Conservation (phyloP, 2,888 invertebrate genomes). For the Scelioninae gen. 1 region DNA sequence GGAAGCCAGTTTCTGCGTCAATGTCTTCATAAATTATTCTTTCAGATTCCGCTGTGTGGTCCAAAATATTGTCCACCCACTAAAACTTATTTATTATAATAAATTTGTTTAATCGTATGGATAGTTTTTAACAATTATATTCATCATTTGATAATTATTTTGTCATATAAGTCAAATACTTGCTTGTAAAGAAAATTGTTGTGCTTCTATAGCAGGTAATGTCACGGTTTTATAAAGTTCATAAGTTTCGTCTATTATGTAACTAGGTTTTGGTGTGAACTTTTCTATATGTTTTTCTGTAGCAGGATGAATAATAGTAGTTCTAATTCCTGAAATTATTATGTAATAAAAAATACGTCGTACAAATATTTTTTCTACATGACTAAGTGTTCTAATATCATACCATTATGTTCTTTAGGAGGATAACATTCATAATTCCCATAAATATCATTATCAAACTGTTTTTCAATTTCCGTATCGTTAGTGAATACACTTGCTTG, state of each 20-base stretch:
- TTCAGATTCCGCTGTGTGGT: conserved; percentile 95
- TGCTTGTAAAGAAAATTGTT: conserved; percentile 92
- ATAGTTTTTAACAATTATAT: too few species aligned
- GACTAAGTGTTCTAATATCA: conserved; percentile 75
- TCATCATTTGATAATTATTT: too few species aligned
- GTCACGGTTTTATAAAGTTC: conserved; percentile 92
- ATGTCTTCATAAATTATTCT: conserved; percentile 93
- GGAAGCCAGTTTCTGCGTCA: conserved; percentile 92
- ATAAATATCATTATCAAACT: conserved; percentile 93
- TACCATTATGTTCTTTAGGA: conserved; percentile 87
- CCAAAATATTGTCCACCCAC: conserved; percentile 99
- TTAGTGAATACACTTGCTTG: conserved; percentile 87
- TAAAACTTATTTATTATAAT: conserved; percentile 83
- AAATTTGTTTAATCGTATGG: neutral
- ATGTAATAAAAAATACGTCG: too few species aligned
- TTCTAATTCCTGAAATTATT: conserved; percentile 89
- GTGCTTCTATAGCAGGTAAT: conserved; percentile 89
- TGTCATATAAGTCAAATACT: conserved; percentile 5
- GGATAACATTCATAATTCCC: conserved; percentile 91
- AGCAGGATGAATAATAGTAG: conserved; percentile 96
- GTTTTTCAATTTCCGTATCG: conserved; percentile 87
- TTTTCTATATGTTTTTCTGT: conserved; percentile 96
- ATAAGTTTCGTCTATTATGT: conserved; percentile 93
- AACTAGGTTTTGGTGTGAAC: conserved; percentile 90
- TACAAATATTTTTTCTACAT: neutral